Evolutionary conservation across 2,797 vertebrate species (phyloP).

Genomic region (Sebastes vulpes): DNA sequence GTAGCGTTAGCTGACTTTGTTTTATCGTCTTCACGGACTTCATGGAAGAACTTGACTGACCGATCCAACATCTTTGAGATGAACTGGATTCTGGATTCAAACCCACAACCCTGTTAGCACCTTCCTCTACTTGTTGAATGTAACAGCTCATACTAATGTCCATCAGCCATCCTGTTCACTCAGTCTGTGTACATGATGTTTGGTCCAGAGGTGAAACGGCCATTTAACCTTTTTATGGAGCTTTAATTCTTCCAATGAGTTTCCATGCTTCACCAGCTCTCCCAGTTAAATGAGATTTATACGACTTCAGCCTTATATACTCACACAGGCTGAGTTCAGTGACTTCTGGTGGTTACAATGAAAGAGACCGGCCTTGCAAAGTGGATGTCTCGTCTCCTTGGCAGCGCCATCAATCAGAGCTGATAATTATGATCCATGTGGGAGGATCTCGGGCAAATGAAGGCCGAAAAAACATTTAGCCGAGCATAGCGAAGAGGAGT

Average conservation of each 20-base stretch:
- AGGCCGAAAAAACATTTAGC: constrained; percentile 39
- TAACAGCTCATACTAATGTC: not conserved
- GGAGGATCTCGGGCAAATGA: constrained; percentile 30
- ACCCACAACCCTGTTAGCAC: not conserved
- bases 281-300: constrained; percentile 23
- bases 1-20: not conserved
- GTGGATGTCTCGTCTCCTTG: not conserved
- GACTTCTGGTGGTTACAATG: not conserved
- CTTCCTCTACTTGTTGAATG: not conserved
- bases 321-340: not conserved
- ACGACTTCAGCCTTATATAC: not conserved
- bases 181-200: not conserved
- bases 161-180: not conserved
- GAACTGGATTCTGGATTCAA: not conserved
- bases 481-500: not conserved
- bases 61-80: not conserved
- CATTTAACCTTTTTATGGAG: constrained; percentile 40
- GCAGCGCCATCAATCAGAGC: constrained; percentile 34
- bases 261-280: not conserved
- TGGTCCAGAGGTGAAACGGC: not conserved
- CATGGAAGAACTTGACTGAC: not conserved
- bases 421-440: constrained; percentile 37
- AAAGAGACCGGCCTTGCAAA: constrained; percentile 28
- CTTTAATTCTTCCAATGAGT: constrained; percentile 7
- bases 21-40: not conserved